Evolutionary conservation across 2,888 invertebrate species (phyloP).

Genomic region (Cylloceria caligata): DNA sequence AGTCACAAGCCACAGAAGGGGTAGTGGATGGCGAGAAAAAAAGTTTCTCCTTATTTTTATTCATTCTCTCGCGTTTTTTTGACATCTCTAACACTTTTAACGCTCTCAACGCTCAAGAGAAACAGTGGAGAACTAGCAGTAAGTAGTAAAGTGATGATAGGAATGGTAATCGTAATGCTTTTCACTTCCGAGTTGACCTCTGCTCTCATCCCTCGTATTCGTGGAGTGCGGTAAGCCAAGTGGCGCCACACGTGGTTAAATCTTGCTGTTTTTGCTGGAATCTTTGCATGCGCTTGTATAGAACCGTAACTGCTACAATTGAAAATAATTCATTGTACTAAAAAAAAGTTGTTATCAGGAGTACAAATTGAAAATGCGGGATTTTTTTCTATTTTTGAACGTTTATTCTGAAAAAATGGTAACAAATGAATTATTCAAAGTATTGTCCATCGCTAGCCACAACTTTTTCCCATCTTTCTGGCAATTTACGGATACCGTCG

Average conservation of each 20-base stretch:
- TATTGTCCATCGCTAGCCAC: too few species aligned
- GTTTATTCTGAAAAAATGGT: too few species aligned
- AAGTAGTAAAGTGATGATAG: constrained; percentile 17
- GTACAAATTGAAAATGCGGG: too few species aligned
- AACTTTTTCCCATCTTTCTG: too few species aligned
- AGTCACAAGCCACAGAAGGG: neutral
- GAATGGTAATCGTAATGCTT: constrained; percentile 33
- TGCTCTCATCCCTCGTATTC: constrained; percentile 13
- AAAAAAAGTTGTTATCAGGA: too few species aligned
- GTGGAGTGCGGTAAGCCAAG: neutral
- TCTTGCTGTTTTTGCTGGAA: neutral
- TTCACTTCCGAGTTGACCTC: neutral
- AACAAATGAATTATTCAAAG: too few species aligned
- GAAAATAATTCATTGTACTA: too few species aligned
- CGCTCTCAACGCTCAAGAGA: neutral
- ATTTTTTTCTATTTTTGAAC: too few species aligned
- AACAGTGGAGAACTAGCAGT: constrained; percentile 10
- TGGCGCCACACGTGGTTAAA: neutral
- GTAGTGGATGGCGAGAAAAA: neutral
- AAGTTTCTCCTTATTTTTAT: constrained; percentile 15
- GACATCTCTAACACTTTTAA: neutral
- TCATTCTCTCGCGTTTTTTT: constrained; percentile 11
- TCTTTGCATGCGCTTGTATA: neutral
- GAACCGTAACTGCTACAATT: too few species aligned
- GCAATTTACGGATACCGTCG: too few species aligned